Conservation (phyloP, 1,140 invertebrate species). For the Elymnias hypermnestra region DNA sequence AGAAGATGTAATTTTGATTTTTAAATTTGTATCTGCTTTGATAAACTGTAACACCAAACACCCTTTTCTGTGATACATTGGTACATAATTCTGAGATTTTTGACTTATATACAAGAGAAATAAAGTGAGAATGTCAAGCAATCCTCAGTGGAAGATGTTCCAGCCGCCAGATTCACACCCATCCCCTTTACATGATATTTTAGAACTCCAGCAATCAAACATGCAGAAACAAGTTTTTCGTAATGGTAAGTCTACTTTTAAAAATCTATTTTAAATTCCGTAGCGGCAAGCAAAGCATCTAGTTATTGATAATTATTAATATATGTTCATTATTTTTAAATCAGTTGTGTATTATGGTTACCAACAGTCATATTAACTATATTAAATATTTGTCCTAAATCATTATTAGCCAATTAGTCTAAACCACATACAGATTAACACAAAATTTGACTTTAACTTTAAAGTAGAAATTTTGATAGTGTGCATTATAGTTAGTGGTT, state of each 20-base stretch:
- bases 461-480: too few relatives aligned
- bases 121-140: constrained; percentile 81
- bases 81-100: constrained; percentile 60
- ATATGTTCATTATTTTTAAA: too few relatives aligned
- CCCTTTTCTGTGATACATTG: constrained; percentile 69
- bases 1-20: constrained; percentile 65
- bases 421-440: too few relatives aligned
- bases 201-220: constrained; percentile 68
- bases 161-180: constrained; percentile 84
- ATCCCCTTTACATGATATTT: constrained; percentile 66
- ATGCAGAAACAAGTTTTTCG: constrained; percentile 69
- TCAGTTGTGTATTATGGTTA: too few relatives aligned
- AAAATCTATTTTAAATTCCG: too few relatives aligned
- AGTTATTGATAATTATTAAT: too few relatives aligned
- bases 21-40: constrained; percentile 44
- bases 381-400: too few relatives aligned
- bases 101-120: constrained; percentile 58
- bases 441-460: too few relatives aligned
- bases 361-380: too few relatives aligned
- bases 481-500: too few relatives aligned
- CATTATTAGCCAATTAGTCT: too few relatives aligned
- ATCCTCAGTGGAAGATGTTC: constrained; percentile 95
- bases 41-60: constrained; percentile 53
- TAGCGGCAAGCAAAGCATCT: too few relatives aligned
- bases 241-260: constrained; percentile 54